A percentile compares a stretch with the other conserved stretches of the same genome.
phyloP scores from a whole-genome alignment of 2,113 vertebrate species.

The Bagarius yarrelli region DNA sequence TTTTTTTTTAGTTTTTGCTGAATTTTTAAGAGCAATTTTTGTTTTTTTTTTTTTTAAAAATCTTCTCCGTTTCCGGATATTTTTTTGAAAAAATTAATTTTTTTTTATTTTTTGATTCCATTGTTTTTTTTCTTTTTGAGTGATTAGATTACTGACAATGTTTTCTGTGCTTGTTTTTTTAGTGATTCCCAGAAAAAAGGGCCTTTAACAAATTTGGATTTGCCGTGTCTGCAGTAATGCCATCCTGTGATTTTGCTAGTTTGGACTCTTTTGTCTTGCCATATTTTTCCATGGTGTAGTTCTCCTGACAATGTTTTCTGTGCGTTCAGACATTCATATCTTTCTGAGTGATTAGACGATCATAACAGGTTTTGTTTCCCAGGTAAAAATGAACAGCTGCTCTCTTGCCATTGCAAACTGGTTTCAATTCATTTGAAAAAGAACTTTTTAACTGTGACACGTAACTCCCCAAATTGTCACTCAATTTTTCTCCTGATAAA shows the following conservation, averaged over 20 bases:
- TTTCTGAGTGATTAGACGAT: constrained; percentile 49
- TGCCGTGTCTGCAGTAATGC: constrained; percentile 49
- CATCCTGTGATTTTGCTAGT: constrained; percentile 51
- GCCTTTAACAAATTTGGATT: too few species aligned
- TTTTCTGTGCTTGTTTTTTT: too few species aligned
- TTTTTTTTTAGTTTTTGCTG: too few species aligned
- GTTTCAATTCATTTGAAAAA: constrained; percentile 54
- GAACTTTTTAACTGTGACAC: constrained; percentile 58
- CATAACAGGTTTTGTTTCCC: constrained; percentile 58
- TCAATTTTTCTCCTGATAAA: accelerated
- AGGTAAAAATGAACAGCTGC: constrained; percentile 64
- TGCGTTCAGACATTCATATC: not conserved
- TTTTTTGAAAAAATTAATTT: too few species aligned
- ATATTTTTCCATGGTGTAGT: constrained; percentile 61
- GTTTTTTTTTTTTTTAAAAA: too few species aligned
- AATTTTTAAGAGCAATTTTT: too few species aligned
- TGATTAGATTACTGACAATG: too few species aligned
- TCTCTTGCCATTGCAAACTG: constrained; percentile 55
- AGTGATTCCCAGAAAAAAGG: too few species aligned
- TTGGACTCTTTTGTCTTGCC: constrained; percentile 53
- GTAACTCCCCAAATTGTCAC: constrained; percentile 22
- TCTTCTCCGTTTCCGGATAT: too few species aligned
- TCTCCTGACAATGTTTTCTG: constrained; percentile 43
- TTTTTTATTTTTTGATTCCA: too few species aligned
- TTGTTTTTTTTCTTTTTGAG: too few species aligned